phyloP scores from a whole-genome alignment of 30 jellyfish, hydroid and myxozoan species.

The Mastigias papua region DNA sequence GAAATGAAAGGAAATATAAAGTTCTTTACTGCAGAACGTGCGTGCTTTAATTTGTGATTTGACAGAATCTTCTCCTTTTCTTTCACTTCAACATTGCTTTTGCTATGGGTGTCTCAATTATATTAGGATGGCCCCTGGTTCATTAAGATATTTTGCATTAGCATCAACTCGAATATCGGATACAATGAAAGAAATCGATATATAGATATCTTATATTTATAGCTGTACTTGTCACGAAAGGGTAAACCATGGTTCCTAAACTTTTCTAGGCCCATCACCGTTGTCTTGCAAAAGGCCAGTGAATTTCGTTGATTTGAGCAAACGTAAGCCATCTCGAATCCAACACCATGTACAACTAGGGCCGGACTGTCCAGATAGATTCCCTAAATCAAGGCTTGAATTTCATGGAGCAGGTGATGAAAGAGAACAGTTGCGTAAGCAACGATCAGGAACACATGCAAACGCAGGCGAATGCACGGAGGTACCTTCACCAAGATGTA shows the following conservation, averaged over 20 bases:
- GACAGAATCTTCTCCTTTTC: too few species aligned
- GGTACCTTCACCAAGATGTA: slow-evolving; percentile 36
- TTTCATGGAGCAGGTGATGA: slow-evolving; percentile 22
- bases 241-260: neutral
- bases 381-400: slow-evolving; percentile 22
- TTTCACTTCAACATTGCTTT: too few species aligned
- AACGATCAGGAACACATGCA: neutral
- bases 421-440: neutral
- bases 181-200: too few species aligned
- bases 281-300: slow-evolving; percentile 16
- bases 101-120: too few species aligned
- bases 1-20: too few species aligned
- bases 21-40: too few species aligned
- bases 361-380: neutral
- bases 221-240: too few species aligned
- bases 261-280: neutral
- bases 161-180: too few species aligned
- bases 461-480: neutral
- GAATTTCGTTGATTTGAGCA: slow-evolving; percentile 57
- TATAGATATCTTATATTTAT: too few species aligned
- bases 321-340: slow-evolving; percentile 41
- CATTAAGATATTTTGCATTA: too few species aligned
- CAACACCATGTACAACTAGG: slow-evolving; percentile 40
- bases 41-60: too few species aligned
- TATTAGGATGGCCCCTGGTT: too few species aligned